Evolutionary conservation across 2,888 invertebrate genomes (phyloP), one percentile per base, ranked within the genome.

Genomic region (Cerastis leucographa): DNA sequence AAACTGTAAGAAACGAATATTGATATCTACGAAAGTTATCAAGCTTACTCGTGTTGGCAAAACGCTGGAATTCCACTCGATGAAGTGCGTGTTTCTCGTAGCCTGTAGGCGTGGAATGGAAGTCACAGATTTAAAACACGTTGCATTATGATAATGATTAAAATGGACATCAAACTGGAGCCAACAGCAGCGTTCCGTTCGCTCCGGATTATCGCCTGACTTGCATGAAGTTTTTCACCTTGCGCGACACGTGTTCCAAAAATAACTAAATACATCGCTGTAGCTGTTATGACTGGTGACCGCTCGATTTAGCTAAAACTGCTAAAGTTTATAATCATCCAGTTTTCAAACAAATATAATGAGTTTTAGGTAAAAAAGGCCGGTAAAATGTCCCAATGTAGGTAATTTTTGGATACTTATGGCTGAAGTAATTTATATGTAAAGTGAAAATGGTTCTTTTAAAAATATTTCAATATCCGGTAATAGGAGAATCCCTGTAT

Each of bases 121-220:
- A 76, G 77, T 64, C 78, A 79, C 71, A 80, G 71, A 82, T 80
- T 70, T 78, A 76, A 80, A 80, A 70, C 72, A 67, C 61, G 64
- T 68, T 82, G 42, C 64, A 76, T 78, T 72, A 73, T 80, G 65
- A 71, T 76, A 77, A 72, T 81, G 46, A 88, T 84, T 81, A 83
- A 85, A 83, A 83, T 77, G 77, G 82, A 84, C 81, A 80, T 80
- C 77, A 71, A 76, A 86, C 80, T 83, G 78, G 72, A 82, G 84
- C 87, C 86, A 87, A 88, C 74, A 70, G 51, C 74, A 62, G 59
- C 56, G 69, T 69, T 69, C 29, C 67, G 81, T 64, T 74, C 67
- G 54, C 49, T 70, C 74, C 72, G 90, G 88, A 91, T 85, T 91
- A 89, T 88, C 89, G 91, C 89, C 90, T 91, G 92, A 90, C 89